Percentiles rank a stretch among this genome's conserved stretches.
Conservation (phyloP, 2,113 vertebrate genomes). For the Sinocyclocheilus grahami region DNA sequence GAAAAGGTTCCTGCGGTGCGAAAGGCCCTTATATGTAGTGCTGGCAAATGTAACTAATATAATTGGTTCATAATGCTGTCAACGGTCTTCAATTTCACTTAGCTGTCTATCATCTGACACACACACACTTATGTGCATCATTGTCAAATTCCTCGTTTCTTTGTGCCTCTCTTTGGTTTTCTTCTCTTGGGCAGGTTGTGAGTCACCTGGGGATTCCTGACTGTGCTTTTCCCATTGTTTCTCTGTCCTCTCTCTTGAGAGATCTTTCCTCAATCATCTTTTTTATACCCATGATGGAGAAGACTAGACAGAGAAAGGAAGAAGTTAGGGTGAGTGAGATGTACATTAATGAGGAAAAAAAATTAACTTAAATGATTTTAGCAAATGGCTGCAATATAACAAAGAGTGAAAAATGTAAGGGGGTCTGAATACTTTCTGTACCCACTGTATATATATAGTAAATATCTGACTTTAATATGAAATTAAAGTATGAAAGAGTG, state of each 20-base stretch:
- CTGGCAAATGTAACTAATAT: neutral
- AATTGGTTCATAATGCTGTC: neutral
- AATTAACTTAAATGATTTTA: too few species aligned
- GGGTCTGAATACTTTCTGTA: too few species aligned
- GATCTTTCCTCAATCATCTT: neutral
- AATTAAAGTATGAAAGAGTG: neutral
- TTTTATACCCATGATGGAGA: constrained; percentile 23
- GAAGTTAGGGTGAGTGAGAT: neutral
- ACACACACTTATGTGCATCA: neutral
- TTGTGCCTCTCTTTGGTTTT: constrained; percentile 2
- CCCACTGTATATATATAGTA: neutral
- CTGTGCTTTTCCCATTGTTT: constrained; percentile 10
- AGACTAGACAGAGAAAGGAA: neutral
- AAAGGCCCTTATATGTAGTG: neutral
- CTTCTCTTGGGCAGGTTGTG: constrained; percentile 15
- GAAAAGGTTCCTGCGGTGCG: too few species aligned
- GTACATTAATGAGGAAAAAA: too few species aligned
- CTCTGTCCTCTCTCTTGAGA: neutral
- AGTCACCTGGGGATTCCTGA: constrained; percentile 13
- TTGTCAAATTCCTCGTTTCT: neutral
- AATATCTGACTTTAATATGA: neutral
- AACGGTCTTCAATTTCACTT: neutral
- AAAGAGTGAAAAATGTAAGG: too few species aligned
- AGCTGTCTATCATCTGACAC: constrained; percentile 13
- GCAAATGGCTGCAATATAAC: too few species aligned